Evolutionary conservation across 1,140 invertebrate genomes (phyloP), one percentile per base, ranked within the genome.

Genomic region (Drosophila kohkoa): DNA sequence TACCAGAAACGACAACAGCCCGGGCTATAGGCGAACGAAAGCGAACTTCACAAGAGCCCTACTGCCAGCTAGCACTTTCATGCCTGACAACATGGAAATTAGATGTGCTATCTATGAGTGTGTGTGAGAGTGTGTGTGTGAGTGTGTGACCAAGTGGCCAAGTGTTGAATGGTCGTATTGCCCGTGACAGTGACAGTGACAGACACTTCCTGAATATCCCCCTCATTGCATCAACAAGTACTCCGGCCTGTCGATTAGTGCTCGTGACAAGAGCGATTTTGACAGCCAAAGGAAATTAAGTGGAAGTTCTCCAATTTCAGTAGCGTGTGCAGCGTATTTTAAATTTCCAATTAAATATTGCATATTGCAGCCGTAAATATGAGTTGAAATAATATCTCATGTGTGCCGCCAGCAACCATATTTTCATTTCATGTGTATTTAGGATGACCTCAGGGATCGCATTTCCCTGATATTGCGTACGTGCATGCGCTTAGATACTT

Each of bases 51-150:
- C 16, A 52, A 52, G n/a, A 0, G 16, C 30, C 38, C 64, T 54
- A 38, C 6, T 32, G 8, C 15, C 52, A 45, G 20, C 20, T 25
- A 15, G 48, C 48, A 54, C 71, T 55, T 43, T 69, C 7, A 20
- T 55, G 65, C 55, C 49, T 74, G 65, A 62, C 71, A 74, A 62
- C 65, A 54, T 55, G 48, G 49, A 74, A 74, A 74, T 74, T 74
- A 55, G 49, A 49, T 74, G 20, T 35, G 28, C 28, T 15, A 2
- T 13, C 6, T 11, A 13, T 2, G 41, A 3, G n/a, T 30, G 25
- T 25, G 28, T 25, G 2, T 30, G 20, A 2, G 41, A 3, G n/a
- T 30, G 25, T 25, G 28, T 25, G 2, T n/a, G 20, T 3, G 20
- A 25, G 20, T 25, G 3, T 16, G 4, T 57, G 28, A 38, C 52